Percentiles rank a stretch among this genome's conserved stretches.
Conservation (phyloP, 2,797 vertebrate species). For the Pteropus rufus region DNA sequence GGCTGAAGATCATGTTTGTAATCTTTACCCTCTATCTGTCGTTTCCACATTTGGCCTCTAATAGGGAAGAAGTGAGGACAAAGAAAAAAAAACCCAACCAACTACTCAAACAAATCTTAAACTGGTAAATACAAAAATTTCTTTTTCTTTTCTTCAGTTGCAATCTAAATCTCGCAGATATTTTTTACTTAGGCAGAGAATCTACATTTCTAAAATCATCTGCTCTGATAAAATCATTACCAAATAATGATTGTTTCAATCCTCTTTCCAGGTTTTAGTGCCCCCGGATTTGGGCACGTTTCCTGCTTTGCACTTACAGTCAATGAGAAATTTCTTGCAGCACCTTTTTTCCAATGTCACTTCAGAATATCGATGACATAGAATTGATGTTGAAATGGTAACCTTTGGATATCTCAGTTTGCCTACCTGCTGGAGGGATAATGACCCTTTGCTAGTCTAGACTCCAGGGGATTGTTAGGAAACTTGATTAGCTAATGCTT, state of each 20-base stretch:
- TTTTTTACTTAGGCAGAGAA: not conserved
- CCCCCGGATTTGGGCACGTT: not conserved
- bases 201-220: not conserved
- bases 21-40: not conserved
- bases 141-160: conserved; percentile 15
- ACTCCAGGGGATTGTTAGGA: not conserved
- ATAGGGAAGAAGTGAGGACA: not conserved
- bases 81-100: not conserved
- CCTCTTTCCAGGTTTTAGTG: not conserved
- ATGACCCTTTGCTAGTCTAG: not conserved
- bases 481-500: conserved; percentile 18
- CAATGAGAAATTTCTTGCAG: not conserved
- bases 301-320: not conserved
- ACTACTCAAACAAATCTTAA: not conserved
- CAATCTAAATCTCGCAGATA: fast-evolving
- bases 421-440: not conserved
- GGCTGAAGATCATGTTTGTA: conserved; percentile 14
- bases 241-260: not conserved
- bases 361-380: not conserved
- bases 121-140: conserved; percentile 29
- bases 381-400: not conserved
- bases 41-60: conserved; percentile 43
- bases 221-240: not conserved
- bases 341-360: not conserved
- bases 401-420: not conserved